Conservation (phyloP, 1,140 invertebrate genomes). For the Lycorma delicatula region DNA sequence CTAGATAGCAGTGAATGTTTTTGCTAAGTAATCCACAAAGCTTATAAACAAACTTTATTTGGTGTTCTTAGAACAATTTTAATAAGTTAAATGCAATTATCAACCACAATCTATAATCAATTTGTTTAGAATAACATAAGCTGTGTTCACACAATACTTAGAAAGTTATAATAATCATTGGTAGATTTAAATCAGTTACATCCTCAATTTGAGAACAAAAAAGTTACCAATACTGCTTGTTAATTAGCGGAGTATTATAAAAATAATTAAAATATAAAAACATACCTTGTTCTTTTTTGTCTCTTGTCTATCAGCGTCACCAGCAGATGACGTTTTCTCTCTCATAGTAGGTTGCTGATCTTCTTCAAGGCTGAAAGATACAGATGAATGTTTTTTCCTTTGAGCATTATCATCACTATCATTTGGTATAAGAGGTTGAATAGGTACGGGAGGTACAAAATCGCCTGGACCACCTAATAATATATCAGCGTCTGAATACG, state of each 20-base stretch:
- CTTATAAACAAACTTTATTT: too few relatives aligned
- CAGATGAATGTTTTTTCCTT: slow-evolving; percentile 60
- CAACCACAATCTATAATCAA: too few relatives aligned
- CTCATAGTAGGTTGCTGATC: slow-evolving; percentile 25
- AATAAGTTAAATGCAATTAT: too few relatives aligned
- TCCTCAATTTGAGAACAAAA: too few relatives aligned
- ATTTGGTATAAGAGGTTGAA: slow-evolving; percentile 41
- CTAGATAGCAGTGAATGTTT: too few relatives aligned
- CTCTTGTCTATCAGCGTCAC: slow-evolving; percentile 44
- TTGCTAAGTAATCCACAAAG: too few relatives aligned
- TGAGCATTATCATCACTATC: slow-evolving; percentile 35
- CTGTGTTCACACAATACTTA: too few relatives aligned
- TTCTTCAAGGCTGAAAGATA: slow-evolving; percentile 54
- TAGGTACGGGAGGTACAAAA: slow-evolving; percentile 70
- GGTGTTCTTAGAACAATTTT: too few relatives aligned
- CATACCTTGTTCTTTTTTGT: slow-evolving; percentile 44
- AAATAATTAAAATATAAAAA: background rate
- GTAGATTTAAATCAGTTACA: too few relatives aligned
- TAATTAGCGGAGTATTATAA: background rate
- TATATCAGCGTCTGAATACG: slow-evolving; percentile 76
- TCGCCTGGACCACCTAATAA: slow-evolving; percentile 59
- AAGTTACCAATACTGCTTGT: too few relatives aligned
- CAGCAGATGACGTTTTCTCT: slow-evolving; percentile 37
- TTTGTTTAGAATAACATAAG: too few relatives aligned
- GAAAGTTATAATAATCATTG: too few relatives aligned